These are phyloP conservation scores for Platyura marginata DNA, from an alignment of 1,140 invertebrate species.

Conservation along the genomic window DNA sequence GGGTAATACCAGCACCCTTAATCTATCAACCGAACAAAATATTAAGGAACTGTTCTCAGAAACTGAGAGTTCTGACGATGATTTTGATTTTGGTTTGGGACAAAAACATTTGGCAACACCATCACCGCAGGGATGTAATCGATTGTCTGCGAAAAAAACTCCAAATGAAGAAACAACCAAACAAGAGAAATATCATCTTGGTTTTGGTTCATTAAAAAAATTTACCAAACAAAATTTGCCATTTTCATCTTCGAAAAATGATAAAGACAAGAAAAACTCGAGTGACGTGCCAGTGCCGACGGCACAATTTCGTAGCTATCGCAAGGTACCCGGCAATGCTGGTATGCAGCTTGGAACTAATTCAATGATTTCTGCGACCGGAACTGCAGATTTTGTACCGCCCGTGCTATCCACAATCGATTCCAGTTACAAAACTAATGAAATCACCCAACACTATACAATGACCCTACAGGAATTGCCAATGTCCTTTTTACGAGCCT, in stretches of 20 bases:
- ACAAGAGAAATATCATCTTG: conserved; percentile 21
- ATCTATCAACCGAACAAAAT: not conserved
- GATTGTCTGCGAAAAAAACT: conserved; percentile 12
- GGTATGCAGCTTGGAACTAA: conserved; percentile 23
- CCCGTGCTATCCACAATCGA: conserved; percentile 12
- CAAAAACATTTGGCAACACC: not conserved
- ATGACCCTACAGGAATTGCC: conserved; percentile 4
- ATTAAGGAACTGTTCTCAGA: conserved; percentile 51
- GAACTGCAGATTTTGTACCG: conserved; percentile 12
- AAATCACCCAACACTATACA: conserved; percentile 5
- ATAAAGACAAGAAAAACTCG: conserved; percentile 28
- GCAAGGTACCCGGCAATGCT: conserved; percentile 32
- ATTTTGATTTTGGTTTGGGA: conserved; percentile 25
- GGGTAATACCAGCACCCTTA: conserved; percentile 19
- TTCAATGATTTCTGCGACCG: conserved; percentile 4
- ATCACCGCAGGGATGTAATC: conserved; percentile 11
- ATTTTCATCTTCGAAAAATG: conserved; percentile 23
- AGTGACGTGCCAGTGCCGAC: conserved; percentile 48
- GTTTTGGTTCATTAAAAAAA: conserved; percentile 50
- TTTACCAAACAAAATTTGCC: conserved; percentile 21
- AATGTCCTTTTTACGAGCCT: not conserved
- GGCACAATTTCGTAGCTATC: conserved; percentile 54
- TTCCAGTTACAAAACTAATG: not conserved
- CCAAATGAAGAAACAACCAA: conserved; percentile 10
- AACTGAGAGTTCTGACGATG: conserved; percentile 57